These are phyloP conservation scores for Standfussiana lucernea DNA, from an alignment of 2,888 invertebrate genomes.

Conservation along the genomic window DNA sequence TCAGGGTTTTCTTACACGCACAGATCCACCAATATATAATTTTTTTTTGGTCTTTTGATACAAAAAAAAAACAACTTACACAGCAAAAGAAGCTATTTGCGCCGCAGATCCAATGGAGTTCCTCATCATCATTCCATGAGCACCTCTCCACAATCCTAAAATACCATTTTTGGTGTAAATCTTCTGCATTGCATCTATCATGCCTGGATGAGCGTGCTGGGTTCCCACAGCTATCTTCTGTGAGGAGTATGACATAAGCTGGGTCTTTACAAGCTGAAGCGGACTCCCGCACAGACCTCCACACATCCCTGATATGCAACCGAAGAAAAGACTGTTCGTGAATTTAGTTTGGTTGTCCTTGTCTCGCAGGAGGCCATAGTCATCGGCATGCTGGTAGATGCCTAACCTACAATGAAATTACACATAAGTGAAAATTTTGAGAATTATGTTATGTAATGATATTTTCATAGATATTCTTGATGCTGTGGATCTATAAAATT, in stretches of 20 bases:
- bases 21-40: background rate
- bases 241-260: slow-evolving; percentile 95
- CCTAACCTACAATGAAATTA: slow-evolving; percentile 91
- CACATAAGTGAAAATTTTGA: background rate
- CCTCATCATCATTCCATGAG: slow-evolving; percentile 93
- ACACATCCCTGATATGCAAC: slow-evolving; percentile 94
- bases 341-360: slow-evolving; percentile 93
- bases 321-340: slow-evolving; percentile 92
- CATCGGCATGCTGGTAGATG: slow-evolving; percentile 93
- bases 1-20: background rate
- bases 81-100: slow-evolving; percentile 95
- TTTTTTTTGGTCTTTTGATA: background rate
- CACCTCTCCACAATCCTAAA: slow-evolving; percentile 93
- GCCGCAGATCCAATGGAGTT: slow-evolving; percentile 95
- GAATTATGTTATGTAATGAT: background rate
- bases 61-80: slow-evolving; percentile 77
- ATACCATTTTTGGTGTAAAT: slow-evolving; percentile 91
- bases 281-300: slow-evolving; percentile 96
- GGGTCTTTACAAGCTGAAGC: slow-evolving; percentile 97
- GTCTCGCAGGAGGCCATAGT: slow-evolving; percentile 91
- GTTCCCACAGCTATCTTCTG: slow-evolving; percentile 96
- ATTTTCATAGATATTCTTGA: background rate
- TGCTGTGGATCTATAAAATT: background rate
- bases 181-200: slow-evolving; percentile 91
- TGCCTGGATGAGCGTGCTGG: slow-evolving; percentile 94